Conservation (phyloP, 1,140 invertebrate species). For the Hyphantria cunea region DNA sequence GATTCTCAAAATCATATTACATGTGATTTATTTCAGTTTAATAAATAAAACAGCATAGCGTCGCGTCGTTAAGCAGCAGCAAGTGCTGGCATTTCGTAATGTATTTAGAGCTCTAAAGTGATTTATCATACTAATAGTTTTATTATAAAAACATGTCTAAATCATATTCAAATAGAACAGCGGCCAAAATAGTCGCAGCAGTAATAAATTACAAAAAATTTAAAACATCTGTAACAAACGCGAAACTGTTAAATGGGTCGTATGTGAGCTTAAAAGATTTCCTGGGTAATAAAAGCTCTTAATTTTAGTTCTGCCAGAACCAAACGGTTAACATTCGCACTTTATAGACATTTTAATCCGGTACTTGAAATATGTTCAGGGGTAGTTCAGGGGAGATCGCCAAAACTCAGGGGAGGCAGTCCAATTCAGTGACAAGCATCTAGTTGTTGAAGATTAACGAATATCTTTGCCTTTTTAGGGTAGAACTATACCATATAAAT, state of each 20-base stretch:
- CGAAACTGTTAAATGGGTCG: conserved; percentile 47
- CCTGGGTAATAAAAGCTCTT: conserved; percentile 48
- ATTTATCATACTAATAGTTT: neutral
- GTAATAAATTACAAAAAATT: conserved; percentile 44
- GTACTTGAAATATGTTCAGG: conserved; percentile 73
- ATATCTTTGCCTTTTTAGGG: conserved; percentile 37
- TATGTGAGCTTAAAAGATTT: conserved; percentile 65
- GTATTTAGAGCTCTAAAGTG: neutral
- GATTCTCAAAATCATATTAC: too few relatives aligned
- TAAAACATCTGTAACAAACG: conserved; percentile 52
- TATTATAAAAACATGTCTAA: neutral
- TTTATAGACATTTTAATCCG: conserved; percentile 69
- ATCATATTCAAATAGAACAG: too few relatives aligned
- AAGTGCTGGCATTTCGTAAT: too few relatives aligned
- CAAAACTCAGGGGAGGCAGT: conserved; percentile 43
- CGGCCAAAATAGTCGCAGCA: conserved; percentile 1
- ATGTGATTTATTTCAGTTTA: too few relatives aligned
- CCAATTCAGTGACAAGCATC: conserved; percentile 57
- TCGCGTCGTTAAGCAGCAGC: too few relatives aligned
- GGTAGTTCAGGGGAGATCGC: conserved; percentile 2
- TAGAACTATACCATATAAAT: conserved; percentile 10
- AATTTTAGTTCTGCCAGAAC: conserved; percentile 67
- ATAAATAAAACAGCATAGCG: too few relatives aligned
- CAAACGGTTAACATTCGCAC: conserved; percentile 73
- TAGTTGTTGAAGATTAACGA: conserved; percentile 54